Conservation (phyloP, 2,888 invertebrate species). For the Clunio marinus region DNA sequence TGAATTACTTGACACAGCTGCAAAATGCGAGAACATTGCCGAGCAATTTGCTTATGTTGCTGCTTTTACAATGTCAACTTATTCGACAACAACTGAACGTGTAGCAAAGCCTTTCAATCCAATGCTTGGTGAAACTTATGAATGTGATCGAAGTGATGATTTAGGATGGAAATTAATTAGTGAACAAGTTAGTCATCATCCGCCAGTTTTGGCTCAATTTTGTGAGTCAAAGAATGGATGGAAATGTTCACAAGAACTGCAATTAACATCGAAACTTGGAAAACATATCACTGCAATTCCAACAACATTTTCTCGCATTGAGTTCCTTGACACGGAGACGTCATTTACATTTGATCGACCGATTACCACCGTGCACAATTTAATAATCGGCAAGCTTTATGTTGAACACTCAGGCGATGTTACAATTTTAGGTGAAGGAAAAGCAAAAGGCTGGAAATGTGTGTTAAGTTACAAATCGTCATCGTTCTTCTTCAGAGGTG, state of each 20-base stretch:
- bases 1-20: constrained; percentile 78
- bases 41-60: constrained; percentile 87
- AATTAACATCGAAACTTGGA: constrained; percentile 78
- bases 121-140: constrained; percentile 87
- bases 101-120: constrained; percentile 95
- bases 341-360: constrained; percentile 19
- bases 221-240: constrained; percentile 72
- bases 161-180: constrained; percentile 84
- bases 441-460: constrained; percentile 11
- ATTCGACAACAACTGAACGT: constrained; percentile 67
- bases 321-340: not conserved
- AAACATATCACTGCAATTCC: constrained; percentile 59
- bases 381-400: constrained; percentile 23
- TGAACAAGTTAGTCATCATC: constrained; percentile 95
- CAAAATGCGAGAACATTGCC: constrained; percentile 70
- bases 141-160: constrained; percentile 86
- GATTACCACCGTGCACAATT: not conserved
- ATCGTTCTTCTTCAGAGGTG: constrained; percentile 90
- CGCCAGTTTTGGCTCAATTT: constrained; percentile 89
- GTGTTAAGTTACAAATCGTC: constrained; percentile 84
- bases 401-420: constrained; percentile 16
- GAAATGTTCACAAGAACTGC: constrained; percentile 94
- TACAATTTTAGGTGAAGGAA: not conserved
- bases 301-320: constrained; percentile 1
- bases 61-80: constrained; percentile 82